phyloP scores from a whole-genome alignment of 2,113 vertebrate genomes.

The Mandrillus leucophaeus region DNA sequence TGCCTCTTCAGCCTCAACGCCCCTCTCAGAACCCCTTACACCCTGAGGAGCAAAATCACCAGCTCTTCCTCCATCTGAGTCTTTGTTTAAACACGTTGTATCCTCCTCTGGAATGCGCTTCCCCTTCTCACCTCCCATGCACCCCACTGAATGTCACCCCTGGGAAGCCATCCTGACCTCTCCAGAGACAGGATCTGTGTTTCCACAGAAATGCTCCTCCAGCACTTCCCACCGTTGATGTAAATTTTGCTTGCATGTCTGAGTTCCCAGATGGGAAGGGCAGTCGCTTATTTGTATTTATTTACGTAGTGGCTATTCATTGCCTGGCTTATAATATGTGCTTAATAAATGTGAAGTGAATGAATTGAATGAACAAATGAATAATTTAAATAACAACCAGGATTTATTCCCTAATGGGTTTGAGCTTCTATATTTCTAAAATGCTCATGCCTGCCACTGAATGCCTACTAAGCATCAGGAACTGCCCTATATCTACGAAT shows the following conservation, averaged over 20 bases:
- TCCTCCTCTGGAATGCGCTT: neutral
- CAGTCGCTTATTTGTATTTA: neutral
- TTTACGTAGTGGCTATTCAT: neutral
- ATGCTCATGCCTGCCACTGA: too few species aligned
- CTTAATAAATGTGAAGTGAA: neutral
- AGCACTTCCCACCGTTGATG: neutral
- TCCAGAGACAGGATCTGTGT: neutral
- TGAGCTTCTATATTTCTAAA: neutral
- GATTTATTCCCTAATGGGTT: neutral
- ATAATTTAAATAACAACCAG: neutral
- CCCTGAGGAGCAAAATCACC: neutral
- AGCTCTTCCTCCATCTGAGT: neutral
- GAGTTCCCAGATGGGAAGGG: neutral
- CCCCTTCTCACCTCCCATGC: accelerated
- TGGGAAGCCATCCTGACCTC: neutral
- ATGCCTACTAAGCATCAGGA: neutral
- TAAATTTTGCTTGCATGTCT: neutral
- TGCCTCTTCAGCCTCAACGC: accelerated
- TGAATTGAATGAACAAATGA: neutral
- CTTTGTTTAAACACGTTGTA: neutral
- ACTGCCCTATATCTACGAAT: neutral
- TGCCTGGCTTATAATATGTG: neutral
- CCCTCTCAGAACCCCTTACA: neutral
- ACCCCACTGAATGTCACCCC: neutral
- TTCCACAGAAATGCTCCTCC: neutral